Evolutionary conservation across 2,797 vertebrate species (phyloP), one percentile per base, ranked within the genome.

Genomic region (Oreochromis mossambicus): DNA sequence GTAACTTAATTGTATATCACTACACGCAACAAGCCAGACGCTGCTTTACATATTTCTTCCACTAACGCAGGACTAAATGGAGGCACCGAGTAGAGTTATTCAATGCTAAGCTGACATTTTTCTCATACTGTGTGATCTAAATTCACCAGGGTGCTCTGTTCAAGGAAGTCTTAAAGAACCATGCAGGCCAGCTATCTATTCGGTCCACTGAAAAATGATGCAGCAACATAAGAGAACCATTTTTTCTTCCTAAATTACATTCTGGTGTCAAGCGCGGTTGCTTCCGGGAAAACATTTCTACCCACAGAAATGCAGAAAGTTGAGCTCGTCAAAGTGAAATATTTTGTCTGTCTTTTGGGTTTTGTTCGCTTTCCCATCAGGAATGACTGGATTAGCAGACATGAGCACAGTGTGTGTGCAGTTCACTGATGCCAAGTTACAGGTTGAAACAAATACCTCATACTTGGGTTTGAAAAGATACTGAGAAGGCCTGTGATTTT

Each of bases 221-320:
- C 79, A 34, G 77, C 73, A 73, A 52, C 52, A 78, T 51, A 80
- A 14, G n/a, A 61, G 48, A 80, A n/a, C 50, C 10, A 26, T 52
- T 52, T 52, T 48, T 55, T 36, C 12, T 11, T 17, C 4, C 29
- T 12, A 83, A 88, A 88, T 89, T 51, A 79, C 84, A 85, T 78
- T 79, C 41, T 21, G 77, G 58, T 84, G 83, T 87, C 76, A 29
- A 24, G 81, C 52, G 54, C 1, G 58, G 77, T 41, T 81, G 83
- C 81, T 77, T 54, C 76, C 24, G 78, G 85, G 80, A 92, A 83
- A 90, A 84, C 63, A 78, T 86, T 81, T 84, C 48, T 46, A 36
- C 7, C 34, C 24, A 0, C 14, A 78, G 54, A 75, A 80, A 85
- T 75, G 24, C 55, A 54, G 24, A 79, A 79, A 79, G 76, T 79